Percentiles rank a stretch among this genome's conserved stretches.
Evolutionary conservation across 2,888 invertebrate species (phyloP).

Genomic region (Hedya salicella): DNA sequence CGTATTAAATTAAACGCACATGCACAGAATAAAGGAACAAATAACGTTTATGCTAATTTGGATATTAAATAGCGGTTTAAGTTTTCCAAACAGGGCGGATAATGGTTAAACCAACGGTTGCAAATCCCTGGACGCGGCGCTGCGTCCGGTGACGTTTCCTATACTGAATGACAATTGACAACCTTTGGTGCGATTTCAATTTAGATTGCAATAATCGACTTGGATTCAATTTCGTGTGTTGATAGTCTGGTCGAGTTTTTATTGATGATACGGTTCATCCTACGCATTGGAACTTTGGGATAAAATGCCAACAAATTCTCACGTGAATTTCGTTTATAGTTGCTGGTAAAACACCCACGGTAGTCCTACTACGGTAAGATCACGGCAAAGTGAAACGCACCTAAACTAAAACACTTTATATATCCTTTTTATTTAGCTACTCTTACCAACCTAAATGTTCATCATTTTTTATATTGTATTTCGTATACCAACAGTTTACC

Average conservation of each 20-base stretch:
- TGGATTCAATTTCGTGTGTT: conserved; percentile 42
- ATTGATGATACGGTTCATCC: conserved; percentile 14
- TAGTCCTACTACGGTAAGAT: background rate
- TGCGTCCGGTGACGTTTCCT: conserved; percentile 34
- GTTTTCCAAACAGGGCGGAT: conserved; percentile 40
- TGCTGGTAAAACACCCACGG: background rate
- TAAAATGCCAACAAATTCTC: conserved; percentile 28
- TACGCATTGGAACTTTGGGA: conserved; percentile 14
- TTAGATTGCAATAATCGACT: conserved; percentile 40
- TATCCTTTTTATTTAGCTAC: too few species aligned
- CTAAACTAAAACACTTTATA: too few species aligned
- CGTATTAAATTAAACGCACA: too few species aligned
- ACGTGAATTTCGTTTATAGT: background rate
- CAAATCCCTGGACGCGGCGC: conserved; percentile 34
- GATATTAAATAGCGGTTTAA: conserved; percentile 39
- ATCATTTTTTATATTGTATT: too few species aligned
- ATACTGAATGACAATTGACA: conserved; percentile 38
- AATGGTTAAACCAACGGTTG: conserved; percentile 43
- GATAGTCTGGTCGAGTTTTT: background rate
- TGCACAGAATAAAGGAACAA: conserved; percentile 1
- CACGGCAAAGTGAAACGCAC: background rate
- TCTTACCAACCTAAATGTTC: too few species aligned
- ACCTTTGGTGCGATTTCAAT: conserved; percentile 42
- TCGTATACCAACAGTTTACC: too few species aligned
- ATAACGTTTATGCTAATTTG: conserved; percentile 38